These are phyloP conservation scores for Artibeus jamaicensis DNA, from an alignment of 2,797 vertebrate genomes.

Conservation along the genomic window DNA sequence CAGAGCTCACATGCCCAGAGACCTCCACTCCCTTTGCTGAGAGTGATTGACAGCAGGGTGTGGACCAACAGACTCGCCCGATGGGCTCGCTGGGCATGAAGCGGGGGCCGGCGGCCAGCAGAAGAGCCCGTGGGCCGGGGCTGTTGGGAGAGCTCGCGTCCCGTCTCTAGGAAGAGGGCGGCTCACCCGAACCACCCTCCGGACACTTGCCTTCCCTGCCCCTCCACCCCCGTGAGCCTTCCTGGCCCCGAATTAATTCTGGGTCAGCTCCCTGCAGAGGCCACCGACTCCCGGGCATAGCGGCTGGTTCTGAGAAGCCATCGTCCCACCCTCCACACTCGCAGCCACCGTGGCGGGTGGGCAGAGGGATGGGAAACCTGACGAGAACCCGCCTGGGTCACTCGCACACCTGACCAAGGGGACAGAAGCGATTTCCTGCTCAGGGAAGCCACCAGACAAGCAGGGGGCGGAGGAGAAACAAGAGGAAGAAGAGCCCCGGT, in stretches of 20 bases:
- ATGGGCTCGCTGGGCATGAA: not conserved
- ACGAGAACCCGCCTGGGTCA: conserved; percentile 14
- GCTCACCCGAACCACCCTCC: not conserved
- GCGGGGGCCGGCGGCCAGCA: not conserved
- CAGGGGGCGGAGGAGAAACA: not conserved
- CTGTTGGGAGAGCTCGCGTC: not conserved
- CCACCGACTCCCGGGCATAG: not conserved
- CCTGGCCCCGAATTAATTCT: not conserved
- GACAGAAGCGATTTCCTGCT: not conserved
- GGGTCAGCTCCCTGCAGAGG: not conserved
- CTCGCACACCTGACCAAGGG: not conserved
- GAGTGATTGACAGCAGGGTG: not conserved
- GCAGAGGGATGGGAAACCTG: not conserved
- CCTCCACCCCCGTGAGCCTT: not conserved
- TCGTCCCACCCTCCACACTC: not conserved
- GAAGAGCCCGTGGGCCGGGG: not conserved
- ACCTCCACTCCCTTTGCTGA: not conserved
- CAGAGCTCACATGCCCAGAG: not conserved
- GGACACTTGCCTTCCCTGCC: not conserved
- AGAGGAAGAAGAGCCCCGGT: conserved; percentile 35
- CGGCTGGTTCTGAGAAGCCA: not conserved
- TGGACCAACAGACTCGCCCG: not conserved
- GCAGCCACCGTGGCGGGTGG: not conserved
- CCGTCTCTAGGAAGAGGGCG: not conserved
- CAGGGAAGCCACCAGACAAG: not conserved